Base-by-base conservation (phyloP, 2,113 vertebrate species). In the Melanocharis versteri region DNA sequence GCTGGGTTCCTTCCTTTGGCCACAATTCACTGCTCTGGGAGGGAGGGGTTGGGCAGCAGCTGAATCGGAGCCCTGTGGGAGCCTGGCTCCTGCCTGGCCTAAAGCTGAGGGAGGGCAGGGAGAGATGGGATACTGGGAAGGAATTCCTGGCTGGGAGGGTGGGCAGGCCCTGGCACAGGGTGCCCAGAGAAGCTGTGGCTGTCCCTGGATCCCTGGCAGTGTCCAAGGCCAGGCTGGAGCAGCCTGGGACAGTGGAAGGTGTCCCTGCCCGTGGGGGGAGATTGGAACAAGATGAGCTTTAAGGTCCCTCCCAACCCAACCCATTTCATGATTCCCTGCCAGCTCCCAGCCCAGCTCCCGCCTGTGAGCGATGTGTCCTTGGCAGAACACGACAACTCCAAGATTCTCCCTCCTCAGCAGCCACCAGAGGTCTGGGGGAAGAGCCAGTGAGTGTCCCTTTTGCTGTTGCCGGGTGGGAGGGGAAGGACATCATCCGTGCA, bases 401-500 rank as follows among this genome's bases (percentile, higher is more conserved):
- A 14, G 33, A 3, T 7, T 35, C 15, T 54, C 60, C 71, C 72
- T 60, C 57, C 76, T 27, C 60, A 66, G 82, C 64, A 33, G 75
- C 73, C 69, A 2, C 19, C 42, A 6, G 56, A 13, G 48, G 3
- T 1, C 3, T 0, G 13, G 10, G 44, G 18, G 11, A 1, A 64
- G 48, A 42, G 5, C 71, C n/a, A 7, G 0, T 0, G 19, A 8
- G 57, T 2, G 30, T 10, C 86, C 4, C 20, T 51, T 56, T 11
- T 7, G 10, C 35, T 20, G 21, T 10, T 27, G 53, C 9, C 2
- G 1, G 6, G 26, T 7, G 17, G 5, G 21, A 53, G 51, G 56
- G 45, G 53, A 35, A 45, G 65, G 57, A 4, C 11, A 0, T 6
- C 0, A 3, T 17, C 39, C 69, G 6, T 0, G 3, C 22, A 3